These are phyloP conservation scores for Aphodius sticticus DNA, from an alignment of 2,888 invertebrate species.

Conservation along the genomic window DNA sequence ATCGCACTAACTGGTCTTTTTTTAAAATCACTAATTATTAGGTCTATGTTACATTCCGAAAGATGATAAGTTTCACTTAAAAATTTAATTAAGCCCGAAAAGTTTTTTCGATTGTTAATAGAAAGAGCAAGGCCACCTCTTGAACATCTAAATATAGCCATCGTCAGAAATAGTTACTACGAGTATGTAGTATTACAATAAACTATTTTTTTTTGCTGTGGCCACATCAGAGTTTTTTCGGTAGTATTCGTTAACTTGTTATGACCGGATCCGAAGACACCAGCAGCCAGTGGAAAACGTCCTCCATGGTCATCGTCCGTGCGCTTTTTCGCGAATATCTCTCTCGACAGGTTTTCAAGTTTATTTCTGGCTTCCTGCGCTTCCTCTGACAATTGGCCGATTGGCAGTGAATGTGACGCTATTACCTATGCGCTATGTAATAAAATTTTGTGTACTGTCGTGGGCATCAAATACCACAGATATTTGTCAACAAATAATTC, in stretches of 20 bases:
- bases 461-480: constrained; percentile 41
- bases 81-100: too few species aligned
- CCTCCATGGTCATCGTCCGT: neutral
- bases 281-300: constrained; percentile 10
- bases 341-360: neutral
- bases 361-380: neutral
- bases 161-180: too few species aligned
- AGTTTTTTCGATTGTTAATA: too few species aligned
- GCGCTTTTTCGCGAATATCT: neutral
- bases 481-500: constrained; percentile 40
- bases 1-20: too few species aligned
- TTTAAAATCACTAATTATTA: too few species aligned
- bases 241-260: neutral
- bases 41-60: too few species aligned
- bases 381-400: neutral
- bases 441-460: constrained; percentile 34
- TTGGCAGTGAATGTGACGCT: neutral
- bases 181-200: too few species aligned
- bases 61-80: too few species aligned
- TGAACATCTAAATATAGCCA: too few species aligned
- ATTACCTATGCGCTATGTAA: constrained; percentile 13
- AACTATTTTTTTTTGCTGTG: too few species aligned
- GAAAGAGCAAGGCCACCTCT: too few species aligned
- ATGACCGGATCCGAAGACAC: constrained; percentile 11
- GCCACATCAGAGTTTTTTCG: too few species aligned